A percentile compares a stretch with the other conserved stretches of the same genome.
These are phyloP conservation scores for Esox masquinongy DNA, from an alignment of 2,797 vertebrate genomes.

Conservation along the genomic window DNA sequence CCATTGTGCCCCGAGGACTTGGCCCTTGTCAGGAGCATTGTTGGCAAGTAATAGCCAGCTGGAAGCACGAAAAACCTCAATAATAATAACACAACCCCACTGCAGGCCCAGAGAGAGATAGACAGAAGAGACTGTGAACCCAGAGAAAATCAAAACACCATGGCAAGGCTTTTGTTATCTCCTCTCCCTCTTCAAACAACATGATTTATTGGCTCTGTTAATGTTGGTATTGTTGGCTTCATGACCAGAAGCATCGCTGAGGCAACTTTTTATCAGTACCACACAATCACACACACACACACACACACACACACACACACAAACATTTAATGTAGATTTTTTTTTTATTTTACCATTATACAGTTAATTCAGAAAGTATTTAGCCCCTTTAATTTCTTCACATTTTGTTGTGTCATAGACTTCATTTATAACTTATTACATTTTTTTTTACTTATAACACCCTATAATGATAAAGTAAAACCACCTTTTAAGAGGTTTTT, in stretches of 20 bases:
- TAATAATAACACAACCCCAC: slow-evolving; percentile 40
- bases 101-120: slow-evolving; percentile 20
- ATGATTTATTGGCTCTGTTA: slow-evolving; percentile 51
- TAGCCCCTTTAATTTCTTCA: too few species aligned
- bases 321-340: not conserved
- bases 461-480: too few species aligned
- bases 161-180: slow-evolving; percentile 58
- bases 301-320: not conserved
- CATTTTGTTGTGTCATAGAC: too few species aligned
- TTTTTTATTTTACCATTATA: too few species aligned
- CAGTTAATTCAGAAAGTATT: too few species aligned
- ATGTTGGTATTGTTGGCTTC: slow-evolving; percentile 56
- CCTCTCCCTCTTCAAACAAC: slow-evolving; percentile 41
- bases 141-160: slow-evolving; percentile 53
- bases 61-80: slow-evolving; percentile 46
- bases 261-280: slow-evolving; percentile 31
- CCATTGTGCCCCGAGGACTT: slow-evolving; percentile 11
- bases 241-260: slow-evolving; percentile 28
- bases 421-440: too few species aligned
- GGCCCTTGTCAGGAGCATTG: slow-evolving; percentile 4
- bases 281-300: not conserved
- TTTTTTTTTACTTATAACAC: too few species aligned
- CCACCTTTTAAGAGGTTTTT: too few species aligned
- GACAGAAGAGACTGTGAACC: slow-evolving; percentile 35
- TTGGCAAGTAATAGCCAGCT: slow-evolving; percentile 21